phyloP scores from a whole-genome alignment of 2,888 invertebrate genomes.

The Cerceris rybyensis region DNA sequence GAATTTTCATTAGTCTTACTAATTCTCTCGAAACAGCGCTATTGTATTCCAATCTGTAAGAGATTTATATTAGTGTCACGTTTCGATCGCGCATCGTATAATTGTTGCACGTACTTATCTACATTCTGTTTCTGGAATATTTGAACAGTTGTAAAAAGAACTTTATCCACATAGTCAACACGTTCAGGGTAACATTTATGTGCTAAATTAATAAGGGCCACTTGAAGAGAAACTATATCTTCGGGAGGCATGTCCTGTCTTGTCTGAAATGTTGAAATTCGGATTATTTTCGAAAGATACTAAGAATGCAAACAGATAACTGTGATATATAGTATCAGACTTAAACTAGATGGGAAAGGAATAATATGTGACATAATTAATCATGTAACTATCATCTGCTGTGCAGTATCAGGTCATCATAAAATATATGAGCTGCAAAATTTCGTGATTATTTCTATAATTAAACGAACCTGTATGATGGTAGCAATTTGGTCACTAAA shows the following conservation, averaged over 20 bases:
- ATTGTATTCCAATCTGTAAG: conserved; percentile 88
- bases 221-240: conserved; percentile 97
- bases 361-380: conserved; percentile 51
- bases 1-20: conserved; percentile 95
- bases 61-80: conserved; percentile 10
- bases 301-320: conserved; percentile 1
- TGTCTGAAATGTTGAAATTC: conserved; percentile 84
- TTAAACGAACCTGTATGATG: conserved; percentile 90
- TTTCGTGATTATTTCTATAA: conserved; percentile 11
- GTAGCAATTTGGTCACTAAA: conserved; percentile 98
- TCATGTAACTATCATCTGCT: conserved; percentile 66
- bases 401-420: conserved; percentile 75
- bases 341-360: conserved; percentile 79
- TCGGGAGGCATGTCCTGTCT: conserved; percentile 97
- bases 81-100: not conserved
- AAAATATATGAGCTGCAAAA: conserved; percentile 38
- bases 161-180: conserved; percentile 97
- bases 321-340: conserved; percentile 72
- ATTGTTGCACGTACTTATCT: conserved; percentile 85
- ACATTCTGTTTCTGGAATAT: conserved; percentile 95
- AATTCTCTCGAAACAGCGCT: conserved; percentile 95
- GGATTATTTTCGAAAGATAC: conserved; percentile 4
- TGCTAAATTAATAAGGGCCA: conserved; percentile 96
- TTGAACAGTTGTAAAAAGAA: conserved; percentile 94
- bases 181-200: conserved; percentile 98